Base-by-base conservation (phyloP, 2,797 vertebrate genomes). In the Rhodeus uyekii region DNA sequence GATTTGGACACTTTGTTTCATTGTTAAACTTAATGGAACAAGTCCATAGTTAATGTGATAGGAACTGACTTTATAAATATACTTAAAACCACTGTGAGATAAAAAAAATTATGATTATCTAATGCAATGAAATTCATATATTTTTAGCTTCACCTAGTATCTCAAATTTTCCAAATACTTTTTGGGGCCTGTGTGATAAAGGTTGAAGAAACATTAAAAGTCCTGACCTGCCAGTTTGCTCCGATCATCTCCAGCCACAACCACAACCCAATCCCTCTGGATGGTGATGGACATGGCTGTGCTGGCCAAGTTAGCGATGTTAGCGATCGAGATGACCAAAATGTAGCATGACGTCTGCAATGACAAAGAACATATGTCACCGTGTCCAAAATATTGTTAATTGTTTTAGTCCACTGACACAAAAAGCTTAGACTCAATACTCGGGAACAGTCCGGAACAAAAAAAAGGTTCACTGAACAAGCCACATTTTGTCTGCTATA, bases 221-320 rank as follows among this genome's bases (percentile, higher is more conserved):
- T 60, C 89, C 93, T 92, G 91, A 99, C 98, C 97, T 97, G 98
- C 97, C 87, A 99, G 87, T 88, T 88, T 95, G 95, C 95, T 96
- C 92, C 98, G 95, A 93, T 99, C 96, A 85, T 96, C 95, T 83
- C 97, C 98, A 0, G 98, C 97, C 78, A 99, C 97, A 14, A 99
- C 98, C 82, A 99, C 97, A 78, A 99, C 96, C 98, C 98, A 99
- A 87, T 99, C 98, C 89, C 98, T 96, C 92, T 99, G 98, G 92
- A 99, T 99, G 82, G 96, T 97, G 91, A 99, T 99, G 60, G 95
- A 92, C 38, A 94, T 99, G 1, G 98, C 98, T 0, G 98, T 99
- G 91, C 98, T 99, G 88, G 98, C 98, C 85, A 99, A 89, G 92
- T 99, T 99, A 42, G 98, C 98, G 73, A 98, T 95, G 90, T 99